phyloP scores from a whole-genome alignment of 1,140 invertebrate genomes.

The Drosophila arawakana region DNA sequence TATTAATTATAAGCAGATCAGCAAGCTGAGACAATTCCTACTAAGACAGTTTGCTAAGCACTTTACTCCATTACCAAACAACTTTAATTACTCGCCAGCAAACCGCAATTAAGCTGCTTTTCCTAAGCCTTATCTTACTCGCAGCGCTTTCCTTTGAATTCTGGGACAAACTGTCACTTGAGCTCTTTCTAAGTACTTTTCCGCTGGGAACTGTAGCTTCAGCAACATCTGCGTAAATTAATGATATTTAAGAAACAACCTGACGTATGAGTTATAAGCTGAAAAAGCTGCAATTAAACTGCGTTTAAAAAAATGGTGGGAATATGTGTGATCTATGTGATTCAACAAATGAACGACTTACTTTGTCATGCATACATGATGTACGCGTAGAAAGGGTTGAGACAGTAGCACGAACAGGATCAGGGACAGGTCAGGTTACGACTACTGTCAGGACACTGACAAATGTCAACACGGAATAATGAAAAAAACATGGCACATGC shows the following conservation, averaged over 20 bases:
- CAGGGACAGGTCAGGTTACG: conserved; percentile 25
- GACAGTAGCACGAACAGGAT: conserved; percentile 11
- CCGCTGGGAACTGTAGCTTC: not conserved
- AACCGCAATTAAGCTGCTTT: conserved; percentile 54
- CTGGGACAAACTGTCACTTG: conserved; percentile 14
- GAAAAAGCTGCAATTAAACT: conserved; percentile 28
- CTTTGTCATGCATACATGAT: conserved; percentile 38
- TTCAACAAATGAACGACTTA: conserved; percentile 14
- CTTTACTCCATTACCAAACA: conserved; percentile 28
- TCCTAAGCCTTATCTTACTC: not conserved
- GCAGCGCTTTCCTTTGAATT: not conserved
- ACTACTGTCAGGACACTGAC: conserved; percentile 39
- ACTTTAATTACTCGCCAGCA: conserved; percentile 24
- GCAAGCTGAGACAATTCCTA: not conserved
- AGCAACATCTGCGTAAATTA: conserved; percentile 35
- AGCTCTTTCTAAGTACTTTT: conserved; percentile 19
- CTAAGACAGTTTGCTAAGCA: conserved; percentile 32
- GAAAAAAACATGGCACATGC: conserved; percentile 33
- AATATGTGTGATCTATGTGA: not conserved
- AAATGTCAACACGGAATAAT: conserved; percentile 65
- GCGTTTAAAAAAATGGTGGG: not conserved
- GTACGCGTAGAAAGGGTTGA: conserved; percentile 4
- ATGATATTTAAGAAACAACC: conserved; percentile 15
- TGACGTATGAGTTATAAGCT: conserved; percentile 27
- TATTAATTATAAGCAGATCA: too few species aligned